phyloP scores from a whole-genome alignment of 1,140 invertebrate genomes.

The Heliconius hewitsoni region DNA sequence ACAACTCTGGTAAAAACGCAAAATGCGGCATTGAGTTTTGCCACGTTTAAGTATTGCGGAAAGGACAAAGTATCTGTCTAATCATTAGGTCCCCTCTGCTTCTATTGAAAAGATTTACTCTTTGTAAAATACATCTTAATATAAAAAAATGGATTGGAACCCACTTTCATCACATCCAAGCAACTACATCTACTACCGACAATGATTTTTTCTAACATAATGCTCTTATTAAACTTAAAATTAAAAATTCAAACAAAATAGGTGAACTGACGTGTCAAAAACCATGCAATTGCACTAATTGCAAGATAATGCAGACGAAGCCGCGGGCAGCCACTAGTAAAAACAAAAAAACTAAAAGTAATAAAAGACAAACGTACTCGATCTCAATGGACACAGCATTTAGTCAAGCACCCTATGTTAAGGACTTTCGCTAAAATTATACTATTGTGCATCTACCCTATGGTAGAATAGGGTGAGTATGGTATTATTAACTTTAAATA shows the following conservation, averaged over 20 bases:
- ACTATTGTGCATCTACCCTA: conserved; percentile 40
- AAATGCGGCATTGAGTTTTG: too few species aligned
- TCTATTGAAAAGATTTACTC: too few species aligned
- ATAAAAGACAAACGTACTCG: conserved; percentile 44
- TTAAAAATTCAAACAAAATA: neutral
- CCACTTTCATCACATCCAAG: too few species aligned
- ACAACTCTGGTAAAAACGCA: too few species aligned
- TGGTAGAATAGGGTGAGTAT: neutral
- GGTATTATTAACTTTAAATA: too few species aligned
- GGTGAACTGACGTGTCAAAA: neutral
- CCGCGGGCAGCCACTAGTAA: conserved; percentile 3
- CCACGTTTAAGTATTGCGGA: too few species aligned
- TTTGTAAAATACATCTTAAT: too few species aligned
- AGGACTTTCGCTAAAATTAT: conserved; percentile 36
- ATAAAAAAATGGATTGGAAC: too few species aligned
- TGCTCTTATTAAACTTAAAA: neutral
- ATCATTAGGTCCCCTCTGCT: too few species aligned
- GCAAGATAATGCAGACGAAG: neutral
- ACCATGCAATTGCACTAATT: neutral
- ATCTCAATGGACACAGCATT: conserved; percentile 47
- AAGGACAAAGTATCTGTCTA: too few species aligned
- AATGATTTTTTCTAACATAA: neutral
- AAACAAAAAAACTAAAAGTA: neutral
- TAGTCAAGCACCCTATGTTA: conserved; percentile 44
- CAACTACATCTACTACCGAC: too few species aligned